These are phyloP conservation scores for Tupaia chinensis DNA, from an alignment of 2,113 vertebrate genomes.

Conservation along the genomic window DNA sequence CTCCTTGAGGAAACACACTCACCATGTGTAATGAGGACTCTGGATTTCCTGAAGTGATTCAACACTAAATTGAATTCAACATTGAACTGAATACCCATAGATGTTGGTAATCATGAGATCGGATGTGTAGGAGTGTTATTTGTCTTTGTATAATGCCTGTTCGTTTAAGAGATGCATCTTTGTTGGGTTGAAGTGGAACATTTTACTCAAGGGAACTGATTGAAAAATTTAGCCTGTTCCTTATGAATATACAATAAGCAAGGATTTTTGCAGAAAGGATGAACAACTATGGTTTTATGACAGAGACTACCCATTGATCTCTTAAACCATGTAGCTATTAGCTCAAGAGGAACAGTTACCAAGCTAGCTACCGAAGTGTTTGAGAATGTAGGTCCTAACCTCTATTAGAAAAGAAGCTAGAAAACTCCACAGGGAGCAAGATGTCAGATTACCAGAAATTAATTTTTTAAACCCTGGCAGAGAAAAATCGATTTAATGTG, in stretches of 20 bases:
- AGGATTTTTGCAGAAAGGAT: neutral
- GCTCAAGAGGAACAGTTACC: neutral
- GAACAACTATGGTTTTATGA: neutral
- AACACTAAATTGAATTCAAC: conserved; percentile 79
- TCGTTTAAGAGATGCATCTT: conserved; percentile 1
- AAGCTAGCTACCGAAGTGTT: neutral
- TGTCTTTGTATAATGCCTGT: conserved; percentile 10
- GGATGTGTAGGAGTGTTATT: neutral
- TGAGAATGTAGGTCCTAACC: neutral
- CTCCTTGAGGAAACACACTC: conserved; percentile 86
- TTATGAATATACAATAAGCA: conserved; percentile 4
- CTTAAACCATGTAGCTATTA: conserved; percentile 20
- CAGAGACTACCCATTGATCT: neutral
- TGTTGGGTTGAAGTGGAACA: conserved; percentile 8
- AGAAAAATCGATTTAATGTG: neutral
- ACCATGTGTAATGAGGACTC: conserved; percentile 82
- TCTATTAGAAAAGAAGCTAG: neutral
- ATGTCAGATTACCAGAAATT: neutral
- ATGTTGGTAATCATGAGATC: conserved; percentile 49
- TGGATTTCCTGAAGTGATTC: conserved; percentile 83
- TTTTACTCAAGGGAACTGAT: conserved; percentile 29
- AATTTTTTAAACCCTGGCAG: conserved; percentile 8
- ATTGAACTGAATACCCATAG: conserved; percentile 32
- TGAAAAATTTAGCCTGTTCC: conserved; percentile 38
- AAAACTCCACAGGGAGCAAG: neutral